Evolutionary conservation across 2,113 vertebrate species (phyloP), one percentile per base, ranked within the genome.

Genomic region (Fulica atra): DNA sequence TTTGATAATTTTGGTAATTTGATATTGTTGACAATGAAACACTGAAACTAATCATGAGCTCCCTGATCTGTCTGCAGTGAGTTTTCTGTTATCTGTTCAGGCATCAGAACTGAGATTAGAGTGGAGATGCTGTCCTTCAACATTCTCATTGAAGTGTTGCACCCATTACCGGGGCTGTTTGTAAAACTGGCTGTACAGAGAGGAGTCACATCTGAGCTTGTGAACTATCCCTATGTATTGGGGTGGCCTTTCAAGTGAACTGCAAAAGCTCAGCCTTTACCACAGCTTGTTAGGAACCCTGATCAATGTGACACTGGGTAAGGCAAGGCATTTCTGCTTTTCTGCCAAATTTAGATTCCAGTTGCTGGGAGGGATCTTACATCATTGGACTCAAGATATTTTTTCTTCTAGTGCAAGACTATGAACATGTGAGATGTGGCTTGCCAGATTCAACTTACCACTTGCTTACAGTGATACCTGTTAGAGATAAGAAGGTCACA

Each of bases 261-360:
- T 72, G 25, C 7, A 85, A 89, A 63, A 72, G 33, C 26, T 57
- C 42, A 4, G 79, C 8, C 40, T 68, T 93, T 91, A 50, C 61
- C n/a, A 44, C 35, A 79, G 84, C 6, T 87, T 17, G 29, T 79
- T 82, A 69, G 44, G 44, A 95, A 8, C 61, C 15, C 66, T 82
- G 81, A 94, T 87, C 73, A 72, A 0, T 48, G 33, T 28, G 50
- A 59, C 23, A 21, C 53, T 91, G 84, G 57, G 36, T 51, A 94
- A 95, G 59, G 50, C 50, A 69, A 91, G 31, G 38, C 48, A 71
- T 81, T 93, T 81, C 61, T 87, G 33, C 44, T 88, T 89, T 91
- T 92, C 51, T 89, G 56, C 87, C 87, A 92, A 91, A 48, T 53
- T 89, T 20, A 79, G 65, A 81, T 93, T 92, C 61, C 89, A 68